Evolutionary conservation across 2,113 vertebrate genomes (phyloP).

Genomic region (Chitala chitala): DNA sequence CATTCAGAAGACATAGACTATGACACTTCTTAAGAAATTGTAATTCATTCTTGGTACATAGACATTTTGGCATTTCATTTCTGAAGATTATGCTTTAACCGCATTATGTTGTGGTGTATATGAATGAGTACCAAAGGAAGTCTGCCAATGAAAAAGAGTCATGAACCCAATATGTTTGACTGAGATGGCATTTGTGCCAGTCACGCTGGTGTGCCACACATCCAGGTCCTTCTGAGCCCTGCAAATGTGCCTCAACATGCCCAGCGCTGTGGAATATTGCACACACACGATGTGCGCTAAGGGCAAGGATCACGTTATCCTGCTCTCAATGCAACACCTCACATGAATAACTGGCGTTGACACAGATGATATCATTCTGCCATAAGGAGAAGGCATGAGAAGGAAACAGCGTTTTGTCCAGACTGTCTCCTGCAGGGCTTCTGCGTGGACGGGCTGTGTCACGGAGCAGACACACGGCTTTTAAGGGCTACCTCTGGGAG

Average conservation of each 20-base stretch:
- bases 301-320: not conserved
- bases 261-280: constrained; percentile 1
- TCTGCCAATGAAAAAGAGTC: not conserved
- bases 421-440: not conserved
- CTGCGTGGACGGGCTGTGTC: not conserved
- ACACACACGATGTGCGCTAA: not conserved
- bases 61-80: too few species aligned
- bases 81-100: too few species aligned
- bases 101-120: too few species aligned
- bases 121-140: not conserved
- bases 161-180: not conserved
- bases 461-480: not conserved
- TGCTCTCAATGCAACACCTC: not conserved
- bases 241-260: not conserved
- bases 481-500: not conserved
- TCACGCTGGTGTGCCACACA: not conserved
- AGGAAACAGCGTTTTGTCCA: not conserved
- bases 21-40: too few species aligned
- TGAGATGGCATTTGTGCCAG: constrained; percentile 2
- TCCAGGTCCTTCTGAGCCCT: constrained; percentile 15
- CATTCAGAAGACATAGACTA: too few species aligned
- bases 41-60: too few species aligned
- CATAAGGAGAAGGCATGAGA: not conserved
- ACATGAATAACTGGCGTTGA: not conserved
- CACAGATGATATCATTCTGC: not conserved